phyloP scores from a whole-genome alignment of 2,888 invertebrate genomes.

The Liposcelis brunnea region DNA sequence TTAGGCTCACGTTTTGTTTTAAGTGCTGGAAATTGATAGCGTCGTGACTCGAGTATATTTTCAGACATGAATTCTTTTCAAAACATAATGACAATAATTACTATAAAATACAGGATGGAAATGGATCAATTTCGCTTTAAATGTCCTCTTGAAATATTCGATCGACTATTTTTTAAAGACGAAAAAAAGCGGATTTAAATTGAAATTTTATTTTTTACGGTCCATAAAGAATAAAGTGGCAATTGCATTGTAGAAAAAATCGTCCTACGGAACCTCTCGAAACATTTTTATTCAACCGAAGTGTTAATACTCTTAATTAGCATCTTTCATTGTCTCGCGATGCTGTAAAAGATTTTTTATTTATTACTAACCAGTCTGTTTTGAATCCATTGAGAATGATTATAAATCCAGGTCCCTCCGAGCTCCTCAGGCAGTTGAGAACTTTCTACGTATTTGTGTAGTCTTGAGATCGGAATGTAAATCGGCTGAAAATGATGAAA shows the following conservation, averaged over 20 bases:
- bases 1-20: conserved; percentile 5
- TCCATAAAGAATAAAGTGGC: too few relatives aligned
- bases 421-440: conserved; percentile 53
- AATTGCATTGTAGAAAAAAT: too few relatives aligned
- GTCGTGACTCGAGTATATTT: conserved; percentile 5
- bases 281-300: neutral
- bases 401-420: conserved; percentile 51
- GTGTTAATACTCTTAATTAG: neutral
- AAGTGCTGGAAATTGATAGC: conserved; percentile 7
- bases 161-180: too few relatives aligned
- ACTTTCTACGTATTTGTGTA: conserved; percentile 48
- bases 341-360: neutral
- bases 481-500: conserved; percentile 36
- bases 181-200: too few relatives aligned
- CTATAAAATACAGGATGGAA: too few relatives aligned
- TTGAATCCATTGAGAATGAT: conserved; percentile 57
- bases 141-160: too few relatives aligned
- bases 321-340: neutral
- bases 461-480: conserved; percentile 47
- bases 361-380: conserved; percentile 47
- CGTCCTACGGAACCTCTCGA: neutral
- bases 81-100: too few relatives aligned
- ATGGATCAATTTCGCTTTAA: too few relatives aligned
- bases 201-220: too few relatives aligned
- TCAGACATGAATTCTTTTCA: too few relatives aligned